These are phyloP conservation scores for Gastrophysa polygoni DNA, from an alignment of 2,888 invertebrate species.

Conservation along the genomic window DNA sequence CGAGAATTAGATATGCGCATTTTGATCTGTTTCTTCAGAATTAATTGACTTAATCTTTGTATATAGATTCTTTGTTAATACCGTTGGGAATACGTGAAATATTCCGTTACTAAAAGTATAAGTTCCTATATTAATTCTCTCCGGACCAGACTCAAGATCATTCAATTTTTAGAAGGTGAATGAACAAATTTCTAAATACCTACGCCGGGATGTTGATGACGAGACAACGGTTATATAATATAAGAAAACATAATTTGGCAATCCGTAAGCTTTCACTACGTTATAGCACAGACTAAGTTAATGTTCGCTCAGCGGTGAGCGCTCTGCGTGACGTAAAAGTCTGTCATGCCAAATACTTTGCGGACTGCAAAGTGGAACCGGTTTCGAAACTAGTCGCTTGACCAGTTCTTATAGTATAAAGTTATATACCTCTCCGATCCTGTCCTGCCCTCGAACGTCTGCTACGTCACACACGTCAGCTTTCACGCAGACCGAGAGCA, in stretches of 20 bases:
- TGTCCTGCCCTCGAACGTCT: conserved; percentile 32
- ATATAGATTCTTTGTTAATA: too few relatives aligned
- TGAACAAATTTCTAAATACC: conserved; percentile 22
- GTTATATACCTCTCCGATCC: conserved; percentile 29
- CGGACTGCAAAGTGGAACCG: conserved; percentile 35
- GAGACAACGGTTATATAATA: conserved; percentile 23
- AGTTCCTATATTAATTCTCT: neutral
- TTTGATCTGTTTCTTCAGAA: too few relatives aligned
- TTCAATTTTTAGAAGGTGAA: conserved; percentile 18
- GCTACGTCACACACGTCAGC: conserved; percentile 40
- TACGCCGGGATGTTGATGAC: conserved; percentile 20
- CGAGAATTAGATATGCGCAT: too few relatives aligned
- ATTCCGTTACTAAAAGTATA: neutral
- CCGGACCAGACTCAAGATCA: neutral
- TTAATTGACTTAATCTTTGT: too few relatives aligned
- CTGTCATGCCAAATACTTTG: conserved; percentile 41
- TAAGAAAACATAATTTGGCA: conserved; percentile 28
- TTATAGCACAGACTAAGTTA: neutral
- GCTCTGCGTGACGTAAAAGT: conserved; percentile 47
- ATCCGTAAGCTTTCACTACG: conserved; percentile 23
- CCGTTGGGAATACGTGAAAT: neutral
- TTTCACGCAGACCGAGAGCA: conserved; percentile 17
- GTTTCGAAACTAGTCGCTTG: conserved; percentile 35
- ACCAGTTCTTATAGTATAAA: conserved; percentile 40
- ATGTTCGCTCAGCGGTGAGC: conserved; percentile 1